Conservation (phyloP, 1,140 invertebrate species). For the Batillaria attramentaria region DNA sequence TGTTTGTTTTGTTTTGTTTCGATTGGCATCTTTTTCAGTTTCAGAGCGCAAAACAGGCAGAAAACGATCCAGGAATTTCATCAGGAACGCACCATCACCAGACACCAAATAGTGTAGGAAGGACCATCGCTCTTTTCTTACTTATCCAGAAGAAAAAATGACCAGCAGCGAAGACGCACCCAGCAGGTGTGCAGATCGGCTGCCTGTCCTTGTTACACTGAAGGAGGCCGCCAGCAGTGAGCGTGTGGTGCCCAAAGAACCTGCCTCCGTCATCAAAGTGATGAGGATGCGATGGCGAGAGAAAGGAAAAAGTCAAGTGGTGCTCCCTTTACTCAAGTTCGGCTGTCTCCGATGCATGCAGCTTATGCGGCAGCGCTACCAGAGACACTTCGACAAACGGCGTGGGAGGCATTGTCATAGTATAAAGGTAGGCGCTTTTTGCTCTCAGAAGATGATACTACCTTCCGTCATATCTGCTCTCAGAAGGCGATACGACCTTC, state of each 20-base stretch:
- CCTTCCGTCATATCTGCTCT: background rate
- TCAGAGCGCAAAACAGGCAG: background rate
- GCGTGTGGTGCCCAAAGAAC: background rate
- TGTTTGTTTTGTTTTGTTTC: background rate
- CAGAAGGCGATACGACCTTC: background rate
- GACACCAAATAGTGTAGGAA: too few species aligned
- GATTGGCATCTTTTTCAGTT: background rate
- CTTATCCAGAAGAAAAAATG: background rate
- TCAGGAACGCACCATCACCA: too few species aligned
- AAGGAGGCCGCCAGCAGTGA: too few species aligned
- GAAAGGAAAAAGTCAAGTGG: background rate
- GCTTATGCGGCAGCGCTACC: slow-evolving; percentile 30
- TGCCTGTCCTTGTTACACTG: too few species aligned
- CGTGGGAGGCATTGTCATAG: background rate
- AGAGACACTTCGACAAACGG: background rate
- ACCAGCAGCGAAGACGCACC: background rate
- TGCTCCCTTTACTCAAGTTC: slow-evolving; percentile 34
- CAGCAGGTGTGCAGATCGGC: background rate
- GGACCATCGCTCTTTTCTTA: too few species aligned
- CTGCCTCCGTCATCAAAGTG: background rate
- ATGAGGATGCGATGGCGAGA: slow-evolving; percentile 20
- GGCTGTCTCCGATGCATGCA: slow-evolving; percentile 40
- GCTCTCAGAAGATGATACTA: background rate
- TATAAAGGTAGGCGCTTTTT: background rate
- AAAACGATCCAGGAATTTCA: too few species aligned